A percentile compares a stretch with the other conserved stretches of the same genome.
Evolutionary conservation across 1,140 invertebrate species (phyloP).

Genomic region (Nomia melanderi): DNA sequence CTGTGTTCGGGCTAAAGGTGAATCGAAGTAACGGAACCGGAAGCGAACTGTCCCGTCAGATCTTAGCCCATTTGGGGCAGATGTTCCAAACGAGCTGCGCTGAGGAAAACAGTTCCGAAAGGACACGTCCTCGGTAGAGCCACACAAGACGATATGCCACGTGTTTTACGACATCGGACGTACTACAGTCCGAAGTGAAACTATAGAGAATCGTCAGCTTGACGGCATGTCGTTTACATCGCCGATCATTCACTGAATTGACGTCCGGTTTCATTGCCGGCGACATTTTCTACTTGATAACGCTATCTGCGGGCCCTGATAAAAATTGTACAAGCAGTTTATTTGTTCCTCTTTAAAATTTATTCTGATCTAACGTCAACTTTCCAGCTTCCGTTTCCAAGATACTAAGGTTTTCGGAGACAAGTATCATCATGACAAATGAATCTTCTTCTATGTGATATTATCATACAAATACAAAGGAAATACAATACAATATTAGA

Average conservation of each 20-base stretch:
- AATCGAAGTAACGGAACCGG: neutral
- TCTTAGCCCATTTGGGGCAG: neutral
- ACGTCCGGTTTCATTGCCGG: neutral
- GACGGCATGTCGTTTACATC: neutral
- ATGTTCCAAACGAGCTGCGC: conserved; percentile 8
- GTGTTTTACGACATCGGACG: conserved; percentile 5
- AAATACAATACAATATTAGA: too few relatives aligned
- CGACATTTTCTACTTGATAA: neutral
- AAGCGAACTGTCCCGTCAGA: neutral
- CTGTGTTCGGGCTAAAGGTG: too few relatives aligned
- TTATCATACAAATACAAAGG: too few relatives aligned
- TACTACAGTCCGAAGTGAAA: neutral
- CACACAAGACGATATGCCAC: neutral
- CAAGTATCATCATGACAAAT: too few relatives aligned
- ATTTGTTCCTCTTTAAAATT: too few relatives aligned
- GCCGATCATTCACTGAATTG: conserved; percentile 8
- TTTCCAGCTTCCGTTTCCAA: too few relatives aligned
- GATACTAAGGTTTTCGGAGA: too few relatives aligned
- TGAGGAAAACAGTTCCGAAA: conserved; percentile 4
- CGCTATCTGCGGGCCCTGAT: neutral
- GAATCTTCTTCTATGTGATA: too few relatives aligned
- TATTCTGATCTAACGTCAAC: too few relatives aligned
- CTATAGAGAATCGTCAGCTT: neutral
- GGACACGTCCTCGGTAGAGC: conserved; percentile 1
- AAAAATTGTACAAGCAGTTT: neutral